Conservation (phyloP, 2,888 invertebrate species). For the Pantelozetes paolii region DNA sequence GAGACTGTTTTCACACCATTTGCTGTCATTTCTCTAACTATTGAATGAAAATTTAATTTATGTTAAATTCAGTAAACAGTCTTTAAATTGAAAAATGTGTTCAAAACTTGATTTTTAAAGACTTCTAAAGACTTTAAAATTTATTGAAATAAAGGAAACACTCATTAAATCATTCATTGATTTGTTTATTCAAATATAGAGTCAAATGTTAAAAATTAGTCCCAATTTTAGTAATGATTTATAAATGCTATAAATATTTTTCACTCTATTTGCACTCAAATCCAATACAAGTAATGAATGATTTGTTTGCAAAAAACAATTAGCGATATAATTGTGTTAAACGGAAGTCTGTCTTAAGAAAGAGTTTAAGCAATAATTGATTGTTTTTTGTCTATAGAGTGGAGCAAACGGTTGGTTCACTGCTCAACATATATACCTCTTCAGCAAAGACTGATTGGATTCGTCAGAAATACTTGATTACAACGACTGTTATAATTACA, state of each 20-base stretch:
- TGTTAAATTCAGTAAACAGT: too few relatives aligned
- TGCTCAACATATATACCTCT: conserved; percentile 39
- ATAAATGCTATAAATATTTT: conserved; percentile 1
- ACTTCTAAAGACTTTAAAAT: too few relatives aligned
- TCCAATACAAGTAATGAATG: neutral
- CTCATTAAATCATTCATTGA: neutral
- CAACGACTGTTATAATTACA: conserved; percentile 39
- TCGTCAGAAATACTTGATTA: conserved; percentile 39
- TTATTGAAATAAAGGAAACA: too few relatives aligned
- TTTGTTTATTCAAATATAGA: neutral
- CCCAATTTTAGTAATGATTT: neutral
- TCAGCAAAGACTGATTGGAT: conserved; percentile 4
- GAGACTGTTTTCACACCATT: too few relatives aligned
- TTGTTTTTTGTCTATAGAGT: conserved; percentile 27
- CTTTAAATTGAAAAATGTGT: too few relatives aligned
- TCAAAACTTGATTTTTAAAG: too few relatives aligned
- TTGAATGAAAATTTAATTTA: too few relatives aligned
- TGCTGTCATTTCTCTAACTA: too few relatives aligned
- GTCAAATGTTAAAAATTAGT: neutral
- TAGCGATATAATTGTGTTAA: neutral
- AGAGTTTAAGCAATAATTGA: neutral
- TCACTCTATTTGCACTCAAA: neutral
- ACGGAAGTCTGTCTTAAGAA: neutral
- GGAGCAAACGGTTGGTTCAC: conserved; percentile 42
- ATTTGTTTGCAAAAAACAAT: neutral